These are phyloP conservation scores for Apis laboriosa DNA, from an alignment of 1,140 invertebrate species.

Conservation along the genomic window DNA sequence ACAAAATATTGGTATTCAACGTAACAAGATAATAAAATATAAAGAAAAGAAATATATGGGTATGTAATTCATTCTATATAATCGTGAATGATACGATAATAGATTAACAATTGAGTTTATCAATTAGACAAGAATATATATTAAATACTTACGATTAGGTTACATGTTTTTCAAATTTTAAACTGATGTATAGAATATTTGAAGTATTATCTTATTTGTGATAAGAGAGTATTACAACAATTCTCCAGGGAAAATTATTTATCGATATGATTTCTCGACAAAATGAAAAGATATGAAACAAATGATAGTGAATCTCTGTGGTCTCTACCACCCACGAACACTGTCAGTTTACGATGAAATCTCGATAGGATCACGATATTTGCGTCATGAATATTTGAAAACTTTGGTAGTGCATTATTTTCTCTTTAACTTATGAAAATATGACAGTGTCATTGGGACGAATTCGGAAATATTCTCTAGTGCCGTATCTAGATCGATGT, in stretches of 20 bases:
- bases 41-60: too few relatives aligned
- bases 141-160: not conserved
- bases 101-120: not conserved
- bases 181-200: not conserved
- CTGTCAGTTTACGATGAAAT: slow-evolving; percentile 42
- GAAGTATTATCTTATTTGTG: slow-evolving; percentile 41
- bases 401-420: not conserved
- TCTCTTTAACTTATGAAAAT: not conserved
- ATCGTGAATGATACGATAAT: not conserved
- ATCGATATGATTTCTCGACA: slow-evolving; percentile 26
- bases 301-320: slow-evolving; percentile 14
- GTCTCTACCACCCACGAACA: not conserved
- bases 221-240: slow-evolving; percentile 51
- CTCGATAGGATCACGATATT: slow-evolving; percentile 15
- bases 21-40: not conserved
- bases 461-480: slow-evolving; percentile 69
- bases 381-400: slow-evolving; percentile 11
- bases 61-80: not conserved
- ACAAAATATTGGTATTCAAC: not conserved
- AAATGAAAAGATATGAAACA: slow-evolving; percentile 15
- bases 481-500: slow-evolving; percentile 69
- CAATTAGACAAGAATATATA: too few relatives aligned
- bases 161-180: not conserved
- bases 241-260: slow-evolving; percentile 34
- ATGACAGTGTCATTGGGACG: slow-evolving; percentile 49